phyloP scores from a whole-genome alignment of 1,140 invertebrate species.

The Aphaenogaster rudis region DNA sequence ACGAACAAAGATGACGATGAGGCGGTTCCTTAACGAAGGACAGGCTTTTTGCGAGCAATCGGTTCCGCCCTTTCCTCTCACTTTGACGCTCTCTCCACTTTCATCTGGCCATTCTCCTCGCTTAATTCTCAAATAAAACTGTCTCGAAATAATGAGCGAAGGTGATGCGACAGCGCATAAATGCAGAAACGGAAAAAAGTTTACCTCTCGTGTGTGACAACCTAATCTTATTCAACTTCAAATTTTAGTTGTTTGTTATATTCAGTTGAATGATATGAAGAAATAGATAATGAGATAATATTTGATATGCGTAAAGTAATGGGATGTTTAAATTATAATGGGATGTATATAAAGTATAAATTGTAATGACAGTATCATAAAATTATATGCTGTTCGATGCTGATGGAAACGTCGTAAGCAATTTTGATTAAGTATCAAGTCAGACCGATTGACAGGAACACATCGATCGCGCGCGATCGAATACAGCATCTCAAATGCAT shows the following conservation, averaged over 20 bases:
- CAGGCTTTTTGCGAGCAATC: constrained; percentile 65
- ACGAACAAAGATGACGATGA: constrained; percentile 52
- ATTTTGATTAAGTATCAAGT: constrained; percentile 39
- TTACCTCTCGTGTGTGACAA: not conserved
- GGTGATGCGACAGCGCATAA: not conserved
- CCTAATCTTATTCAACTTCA: not conserved
- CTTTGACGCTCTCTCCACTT: constrained; percentile 6
- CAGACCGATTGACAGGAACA: not conserved
- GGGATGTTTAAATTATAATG: not conserved
- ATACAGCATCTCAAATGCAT: constrained; percentile 39
- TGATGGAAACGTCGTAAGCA: constrained; percentile 36
- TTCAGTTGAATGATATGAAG: not conserved
- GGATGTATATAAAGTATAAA: not conserved
- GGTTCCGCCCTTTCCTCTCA: not conserved
- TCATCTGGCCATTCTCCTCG: not conserved
- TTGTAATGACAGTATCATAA: not conserved
- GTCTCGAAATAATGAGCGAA: constrained; percentile 27
- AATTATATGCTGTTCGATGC: not conserved
- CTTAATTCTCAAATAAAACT: constrained; percentile 28
- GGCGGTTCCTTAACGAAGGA: constrained; percentile 67
- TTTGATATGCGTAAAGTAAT: not conserved
- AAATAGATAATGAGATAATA: not conserved
- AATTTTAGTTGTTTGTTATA: not conserved
- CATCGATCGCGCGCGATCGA: constrained; percentile 49
- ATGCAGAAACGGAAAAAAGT: not conserved